phyloP scores from a whole-genome alignment of 2,888 invertebrate genomes.

The Polietes domitor region DNA sequence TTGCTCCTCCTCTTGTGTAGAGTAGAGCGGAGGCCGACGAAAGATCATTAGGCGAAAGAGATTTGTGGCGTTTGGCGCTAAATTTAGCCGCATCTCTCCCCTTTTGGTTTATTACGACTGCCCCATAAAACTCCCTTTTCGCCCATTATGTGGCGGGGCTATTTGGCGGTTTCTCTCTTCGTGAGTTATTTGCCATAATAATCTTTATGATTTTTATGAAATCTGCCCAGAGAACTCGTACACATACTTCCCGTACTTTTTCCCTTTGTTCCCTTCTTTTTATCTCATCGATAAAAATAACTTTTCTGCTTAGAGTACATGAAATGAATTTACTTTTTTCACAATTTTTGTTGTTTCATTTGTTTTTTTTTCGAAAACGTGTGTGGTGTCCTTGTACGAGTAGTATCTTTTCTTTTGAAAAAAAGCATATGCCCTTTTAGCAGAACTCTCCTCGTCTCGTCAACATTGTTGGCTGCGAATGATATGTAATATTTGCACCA shows the following conservation, averaged over 20 bases:
- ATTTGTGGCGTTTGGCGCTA: conserved; percentile 18
- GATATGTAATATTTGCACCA: conserved; percentile 61
- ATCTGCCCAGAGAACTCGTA: conserved; percentile 12
- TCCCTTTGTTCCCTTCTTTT: conserved; percentile 2
- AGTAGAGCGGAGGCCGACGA: neutral
- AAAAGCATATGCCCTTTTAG: conserved; percentile 55
- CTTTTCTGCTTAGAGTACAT: conserved; percentile 43
- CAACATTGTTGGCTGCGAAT: neutral
- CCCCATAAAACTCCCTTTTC: neutral
- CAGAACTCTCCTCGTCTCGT: conserved; percentile 32
- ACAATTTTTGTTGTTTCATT: conserved; percentile 31
- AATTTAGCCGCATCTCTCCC: neutral
- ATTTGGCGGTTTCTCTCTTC: neutral
- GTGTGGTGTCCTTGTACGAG: conserved; percentile 59
- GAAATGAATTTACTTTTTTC: neutral
- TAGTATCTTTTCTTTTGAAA: conserved; percentile 20
- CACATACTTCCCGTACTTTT: neutral
- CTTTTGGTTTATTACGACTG: neutral
- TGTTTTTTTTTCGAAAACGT: conserved; percentile 51
- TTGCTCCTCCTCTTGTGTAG: neutral
- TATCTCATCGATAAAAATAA: conserved; percentile 59
- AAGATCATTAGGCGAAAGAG: conserved; percentile 19
- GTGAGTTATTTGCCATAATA: neutral
- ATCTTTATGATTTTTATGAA: neutral
- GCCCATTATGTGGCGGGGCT: neutral